A percentile compares a stretch with the other conserved stretches of the same genome.
These are phyloP conservation scores for Idaea aversata DNA, from an alignment of 2,888 invertebrate species.

Conservation along the genomic window DNA sequence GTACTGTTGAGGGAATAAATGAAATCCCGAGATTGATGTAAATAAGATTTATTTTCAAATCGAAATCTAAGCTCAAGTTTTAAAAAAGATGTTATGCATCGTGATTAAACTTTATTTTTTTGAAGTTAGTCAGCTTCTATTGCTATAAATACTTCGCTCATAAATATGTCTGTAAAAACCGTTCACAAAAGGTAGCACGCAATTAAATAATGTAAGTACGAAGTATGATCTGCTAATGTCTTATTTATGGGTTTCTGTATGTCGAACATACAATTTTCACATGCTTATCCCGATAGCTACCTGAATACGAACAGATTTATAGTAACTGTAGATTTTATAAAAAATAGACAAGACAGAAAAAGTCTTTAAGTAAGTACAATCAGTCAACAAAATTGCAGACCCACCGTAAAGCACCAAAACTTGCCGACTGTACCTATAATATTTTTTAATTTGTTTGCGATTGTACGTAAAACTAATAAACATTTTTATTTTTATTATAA, in stretches of 20 bases:
- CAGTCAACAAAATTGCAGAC: no score
- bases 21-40: no score
- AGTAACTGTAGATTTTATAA: slow-evolving; percentile 34
- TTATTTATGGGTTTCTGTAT: slow-evolving; percentile 72
- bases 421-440: no score
- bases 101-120: background rate
- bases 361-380: background rate
- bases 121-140: background rate
- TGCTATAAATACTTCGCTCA: slow-evolving; percentile 11
- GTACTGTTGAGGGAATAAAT: no score
- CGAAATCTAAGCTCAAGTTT: no score
- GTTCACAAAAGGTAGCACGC: slow-evolving; percentile 55
- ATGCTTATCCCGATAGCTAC: slow-evolving; percentile 64
- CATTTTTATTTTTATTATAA: no score
- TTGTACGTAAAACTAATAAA: no score
- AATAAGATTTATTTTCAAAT: no score
- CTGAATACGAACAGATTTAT: slow-evolving; percentile 55
- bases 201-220: slow-evolving; percentile 54
- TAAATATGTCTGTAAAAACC: slow-evolving; percentile 43
- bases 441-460: no score
- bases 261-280: slow-evolving; percentile 71
- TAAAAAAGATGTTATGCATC: background rate
- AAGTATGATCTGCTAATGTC: slow-evolving; percentile 73
- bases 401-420: no score
- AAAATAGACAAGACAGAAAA: slow-evolving; percentile 26